Base-by-base conservation (phyloP, 2,113 vertebrate genomes). In the Leptobrachium leishanense region DNA sequence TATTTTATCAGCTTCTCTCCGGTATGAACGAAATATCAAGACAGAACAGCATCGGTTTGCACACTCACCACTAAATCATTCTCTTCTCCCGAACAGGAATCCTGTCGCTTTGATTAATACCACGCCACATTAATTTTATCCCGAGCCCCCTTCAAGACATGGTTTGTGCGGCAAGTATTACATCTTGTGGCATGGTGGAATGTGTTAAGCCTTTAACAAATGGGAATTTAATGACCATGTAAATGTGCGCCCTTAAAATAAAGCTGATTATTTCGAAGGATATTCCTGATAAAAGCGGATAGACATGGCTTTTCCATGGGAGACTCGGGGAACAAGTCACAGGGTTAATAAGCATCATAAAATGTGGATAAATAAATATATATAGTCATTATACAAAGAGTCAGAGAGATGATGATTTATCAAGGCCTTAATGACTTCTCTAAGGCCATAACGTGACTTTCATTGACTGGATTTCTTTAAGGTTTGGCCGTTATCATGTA, bases 1-100 rank as follows among this genome's bases (percentile, higher is more conserved):
- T 88, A 85, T 88, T 90, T 90, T 90, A 92, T 89, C 91, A 90
- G 88, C 80, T 89, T 84, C 86, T 84, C 57, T 81, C 82, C 83
- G 86, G 68, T 82, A 83, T 2, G 74, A 88, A 87, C 87, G 81
- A 87, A 89, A 91, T 84, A 85, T 78, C 84, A 85, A 74, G 83
- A 72, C 83, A 87, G 77, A 90, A 73, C 74, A 31, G 77, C 82
- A 67, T 84, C 85, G 87, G 79, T 87, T 89, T 86, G 81, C 84
- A 84, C 83, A 86, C 83, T 55, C 0, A 15, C 73, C 46, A 82
- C 64, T 91, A 88, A 91, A 91, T 92, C 86, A 89, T 81, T 65
- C 76, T 82, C 85, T 55, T 4, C 68, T 86, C 82, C 77, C 0
- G 66, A 83, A 82, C 82, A 86, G 86, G 83, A 83, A 40, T 85